Evolutionary conservation across 2,888 invertebrate species (phyloP), one percentile per base, ranked within the genome.

Genomic region (Siphonodentalium dalli): DNA sequence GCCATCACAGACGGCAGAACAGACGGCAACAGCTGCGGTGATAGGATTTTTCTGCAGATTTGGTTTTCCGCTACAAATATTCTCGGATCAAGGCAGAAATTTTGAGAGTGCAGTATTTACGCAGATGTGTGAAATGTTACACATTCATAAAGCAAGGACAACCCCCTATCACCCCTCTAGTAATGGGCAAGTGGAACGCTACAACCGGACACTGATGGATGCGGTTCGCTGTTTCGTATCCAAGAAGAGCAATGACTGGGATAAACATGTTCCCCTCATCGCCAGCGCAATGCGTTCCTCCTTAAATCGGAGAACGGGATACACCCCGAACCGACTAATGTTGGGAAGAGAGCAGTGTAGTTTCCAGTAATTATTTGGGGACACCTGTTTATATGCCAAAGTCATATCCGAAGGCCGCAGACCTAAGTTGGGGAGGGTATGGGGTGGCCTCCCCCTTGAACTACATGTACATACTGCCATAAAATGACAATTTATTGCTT

Each of bases 61-160:
- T 38, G 44, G 52, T 4, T 28, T 31, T 11, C 52, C 39, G 4
- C 38, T 45, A 23, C 38, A 44, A 15, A 24, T 52, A 3, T 39
- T 39, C 39, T 42, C 44, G 5, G 44, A 52, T 21, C 52, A 52
- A 31, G 52, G 52, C n/a, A 20, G 44, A 4, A 52, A 52, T 38
- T 50, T 52, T 31, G 52, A 44, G 24, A 35, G 35, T n/a, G 45
- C 37, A 13, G 23, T 52, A 24, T 44, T 44, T 38, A 5, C 13
- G 11, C 38, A 20, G 4, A 5, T 52, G 26, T 44, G 52, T 26
- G 31, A 45, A 29, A 31, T 21, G 9, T 27, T 52, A 13, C 37
- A 44, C 13, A 43, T 52, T 13, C 44, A 52, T 29, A 52, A 52
- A 29, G 33, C 44, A 29, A 21, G 52, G 31, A 45, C 52, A 13